Evolutionary conservation across 2,113 vertebrate species (phyloP).

Genomic region (Motacilla alba): DNA sequence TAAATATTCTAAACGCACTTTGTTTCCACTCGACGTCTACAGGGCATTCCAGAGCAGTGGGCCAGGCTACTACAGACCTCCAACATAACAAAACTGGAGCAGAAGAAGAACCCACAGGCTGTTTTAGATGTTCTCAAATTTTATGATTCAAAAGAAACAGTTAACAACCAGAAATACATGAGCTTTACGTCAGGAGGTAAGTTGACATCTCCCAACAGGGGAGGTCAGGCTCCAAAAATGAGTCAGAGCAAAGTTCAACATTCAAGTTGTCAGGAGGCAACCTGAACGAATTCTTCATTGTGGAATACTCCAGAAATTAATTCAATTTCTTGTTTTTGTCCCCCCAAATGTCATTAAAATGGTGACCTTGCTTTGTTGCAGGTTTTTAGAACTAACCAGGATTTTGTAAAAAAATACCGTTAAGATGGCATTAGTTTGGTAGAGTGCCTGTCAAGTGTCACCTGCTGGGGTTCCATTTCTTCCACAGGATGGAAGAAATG

Average conservation of each 20-base stretch:
- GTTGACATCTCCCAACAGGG: background rate
- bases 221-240: background rate
- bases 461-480: background rate
- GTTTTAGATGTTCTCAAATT: constrained; percentile 97
- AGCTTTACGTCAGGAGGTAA: constrained; percentile 99
- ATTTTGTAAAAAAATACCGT: background rate
- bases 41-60: constrained; percentile 99
- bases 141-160: constrained; percentile 99
- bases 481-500: background rate
- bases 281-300: background rate
- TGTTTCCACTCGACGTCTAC: constrained; percentile 45
- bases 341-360: background rate
- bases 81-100: constrained; percentile 97
- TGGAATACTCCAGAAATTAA: background rate
- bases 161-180: constrained; percentile 99
- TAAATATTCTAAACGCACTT: constrained; percentile 35
- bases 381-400: background rate
- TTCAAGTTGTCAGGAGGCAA: background rate
- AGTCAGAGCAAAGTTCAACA: background rate
- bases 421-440: background rate
- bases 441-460: background rate
- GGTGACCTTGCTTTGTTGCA: background rate
- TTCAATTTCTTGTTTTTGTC: background rate
- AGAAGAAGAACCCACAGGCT: constrained; percentile 98
- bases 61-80: constrained; percentile 95